A percentile compares a stretch with the other conserved stretches of the same genome.
Conservation (phyloP, 2,797 vertebrate species). For the Arrhamphus sclerolepis region DNA sequence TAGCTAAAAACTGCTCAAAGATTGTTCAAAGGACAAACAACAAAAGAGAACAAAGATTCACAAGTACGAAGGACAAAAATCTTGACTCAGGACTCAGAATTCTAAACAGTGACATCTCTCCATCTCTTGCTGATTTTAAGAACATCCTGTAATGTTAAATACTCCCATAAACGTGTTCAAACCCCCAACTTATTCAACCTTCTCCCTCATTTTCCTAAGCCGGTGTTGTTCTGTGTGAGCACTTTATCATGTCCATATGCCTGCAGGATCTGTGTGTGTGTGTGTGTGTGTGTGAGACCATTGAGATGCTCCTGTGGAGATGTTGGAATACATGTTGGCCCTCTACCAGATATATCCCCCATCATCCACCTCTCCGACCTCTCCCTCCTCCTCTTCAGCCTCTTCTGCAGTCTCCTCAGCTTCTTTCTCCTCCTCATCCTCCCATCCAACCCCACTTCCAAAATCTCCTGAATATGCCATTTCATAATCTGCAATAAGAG, state of each 20-base stretch:
- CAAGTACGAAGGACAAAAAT: slow-evolving; percentile 80
- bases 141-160: slow-evolving; percentile 64
- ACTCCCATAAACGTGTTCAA: slow-evolving; percentile 44
- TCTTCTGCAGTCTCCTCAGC: slow-evolving; percentile 91
- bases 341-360: slow-evolving; percentile 98
- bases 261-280: slow-evolving; percentile 63
- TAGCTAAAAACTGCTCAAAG: slow-evolving; percentile 77
- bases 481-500: slow-evolving; percentile 83
- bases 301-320: slow-evolving; percentile 66
- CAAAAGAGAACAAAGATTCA: slow-evolving; percentile 81
- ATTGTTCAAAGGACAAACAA: slow-evolving; percentile 75
- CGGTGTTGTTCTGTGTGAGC: slow-evolving; percentile 68
- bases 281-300: slow-evolving; percentile 53
- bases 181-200: slow-evolving; percentile 39
- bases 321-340: slow-evolving; percentile 56
- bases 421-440: slow-evolving; percentile 97
- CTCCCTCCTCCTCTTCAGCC: slow-evolving; percentile 92
- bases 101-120: slow-evolving; percentile 46
- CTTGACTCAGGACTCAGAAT: slow-evolving; percentile 52
- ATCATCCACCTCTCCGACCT: slow-evolving; percentile 91
- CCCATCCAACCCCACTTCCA: slow-evolving; percentile 96
- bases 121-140: slow-evolving; percentile 40
- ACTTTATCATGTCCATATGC: slow-evolving; percentile 68
- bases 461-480: slow-evolving; percentile 93
- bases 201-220: slow-evolving; percentile 43